Conservation (phyloP, 2,888 invertebrate genomes). For the Alentia gelatinosa region DNA sequence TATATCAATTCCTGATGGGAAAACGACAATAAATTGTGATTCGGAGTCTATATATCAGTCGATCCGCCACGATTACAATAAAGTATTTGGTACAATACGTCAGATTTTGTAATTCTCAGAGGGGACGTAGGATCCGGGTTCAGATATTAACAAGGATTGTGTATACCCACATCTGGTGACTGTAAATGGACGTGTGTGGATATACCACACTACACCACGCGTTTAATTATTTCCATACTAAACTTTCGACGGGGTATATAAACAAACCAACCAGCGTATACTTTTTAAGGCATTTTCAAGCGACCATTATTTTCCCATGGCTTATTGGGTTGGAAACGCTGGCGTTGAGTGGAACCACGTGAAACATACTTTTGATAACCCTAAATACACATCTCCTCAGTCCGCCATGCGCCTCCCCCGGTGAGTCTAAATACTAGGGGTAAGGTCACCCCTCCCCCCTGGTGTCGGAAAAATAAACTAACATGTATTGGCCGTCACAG, state of each 20-base stretch:
- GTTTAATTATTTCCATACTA: background rate
- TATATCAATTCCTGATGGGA: too few relatives aligned
- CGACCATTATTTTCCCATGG: background rate
- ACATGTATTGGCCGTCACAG: constrained; percentile 29
- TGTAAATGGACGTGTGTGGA: background rate
- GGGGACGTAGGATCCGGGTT: too few relatives aligned
- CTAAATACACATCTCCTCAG: constrained; percentile 25
- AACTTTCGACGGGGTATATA: background rate
- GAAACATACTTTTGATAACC: constrained; percentile 40
- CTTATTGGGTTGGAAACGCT: constrained; percentile 26
- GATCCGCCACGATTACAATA: too few relatives aligned
- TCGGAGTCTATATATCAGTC: too few relatives aligned
- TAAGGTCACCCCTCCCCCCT: constrained; percentile 28
- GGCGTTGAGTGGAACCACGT: constrained; percentile 25
- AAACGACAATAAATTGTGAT: too few relatives aligned
- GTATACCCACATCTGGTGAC: background rate
- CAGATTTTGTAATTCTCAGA: too few relatives aligned
- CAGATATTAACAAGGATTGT: too few relatives aligned
- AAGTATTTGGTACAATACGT: too few relatives aligned
- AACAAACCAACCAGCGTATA: background rate
- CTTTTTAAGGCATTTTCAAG: constrained; percentile 6
- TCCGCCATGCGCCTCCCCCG: background rate
- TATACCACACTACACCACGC: background rate
- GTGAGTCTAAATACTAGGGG: background rate
- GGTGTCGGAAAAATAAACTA: constrained; percentile 20